Conservation (phyloP, 2,888 invertebrate genomes). For the Epirrita christyi region DNA sequence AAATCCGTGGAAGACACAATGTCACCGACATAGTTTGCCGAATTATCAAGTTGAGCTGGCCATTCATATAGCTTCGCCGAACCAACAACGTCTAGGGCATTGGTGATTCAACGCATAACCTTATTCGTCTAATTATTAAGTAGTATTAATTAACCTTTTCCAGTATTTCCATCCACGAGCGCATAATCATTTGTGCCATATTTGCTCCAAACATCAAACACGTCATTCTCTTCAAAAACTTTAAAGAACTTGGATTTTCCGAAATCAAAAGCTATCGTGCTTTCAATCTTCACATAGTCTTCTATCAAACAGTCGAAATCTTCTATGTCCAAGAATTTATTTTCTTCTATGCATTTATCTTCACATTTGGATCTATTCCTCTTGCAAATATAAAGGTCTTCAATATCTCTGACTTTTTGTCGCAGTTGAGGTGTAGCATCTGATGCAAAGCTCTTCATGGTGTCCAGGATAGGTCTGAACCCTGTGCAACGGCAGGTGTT, state of each 20-base stretch:
- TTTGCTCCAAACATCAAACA: constrained; percentile 75
- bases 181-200: constrained; percentile 78
- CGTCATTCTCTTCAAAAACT: constrained; percentile 69
- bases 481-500: constrained; percentile 93
- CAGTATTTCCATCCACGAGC: constrained; percentile 89
- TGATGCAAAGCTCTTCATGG: constrained; percentile 89
- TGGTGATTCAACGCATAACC: too few relatives aligned
- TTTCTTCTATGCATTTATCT: constrained; percentile 33
- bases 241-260: constrained; percentile 75
- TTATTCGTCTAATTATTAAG: too few relatives aligned
- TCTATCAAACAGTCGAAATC: constrained; percentile 60
- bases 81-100: too few relatives aligned
- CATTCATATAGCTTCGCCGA: too few relatives aligned
- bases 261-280: constrained; percentile 76
- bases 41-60: too few relatives aligned
- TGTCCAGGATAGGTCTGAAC: constrained; percentile 90
- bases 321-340: constrained; percentile 36
- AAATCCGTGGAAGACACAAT: too few relatives aligned
- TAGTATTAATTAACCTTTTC: constrained; percentile 83
- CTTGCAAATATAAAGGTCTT: constrained; percentile 60
- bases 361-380: constrained; percentile 53
- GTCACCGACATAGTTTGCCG: too few relatives aligned
- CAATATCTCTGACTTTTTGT: constrained; percentile 77
- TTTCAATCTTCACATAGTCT: constrained; percentile 43
- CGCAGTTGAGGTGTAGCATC: constrained; percentile 84